Conservation (phyloP, 1,140 invertebrate species). For the Tetramorium simillimum region DNA sequence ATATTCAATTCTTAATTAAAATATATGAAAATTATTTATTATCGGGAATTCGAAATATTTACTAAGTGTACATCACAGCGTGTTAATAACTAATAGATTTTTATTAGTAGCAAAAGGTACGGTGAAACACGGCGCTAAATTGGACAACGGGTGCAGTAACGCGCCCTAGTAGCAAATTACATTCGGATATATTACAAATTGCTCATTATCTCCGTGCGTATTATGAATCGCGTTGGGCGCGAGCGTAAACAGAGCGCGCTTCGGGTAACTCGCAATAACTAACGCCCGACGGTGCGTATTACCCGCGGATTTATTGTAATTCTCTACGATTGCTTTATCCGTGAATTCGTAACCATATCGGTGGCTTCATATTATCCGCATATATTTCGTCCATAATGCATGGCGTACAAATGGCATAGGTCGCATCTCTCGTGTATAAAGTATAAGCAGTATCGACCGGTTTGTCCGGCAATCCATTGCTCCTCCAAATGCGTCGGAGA, state of each 20-base stretch:
- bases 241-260: conserved; percentile 80
- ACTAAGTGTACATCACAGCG: neutral
- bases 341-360: conserved; percentile 76
- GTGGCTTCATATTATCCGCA: conserved; percentile 70
- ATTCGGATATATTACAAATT: conserved; percentile 84
- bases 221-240: conserved; percentile 81
- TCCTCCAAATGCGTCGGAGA: neutral
- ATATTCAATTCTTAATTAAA: conserved; percentile 44
- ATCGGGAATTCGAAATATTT: conserved; percentile 2
- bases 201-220: conserved; percentile 83
- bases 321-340: conserved; percentile 83
- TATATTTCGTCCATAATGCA: conserved; percentile 74
- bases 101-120: conserved; percentile 30
- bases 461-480: neutral
- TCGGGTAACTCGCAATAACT: conserved; percentile 82
- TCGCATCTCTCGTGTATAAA: conserved; percentile 69
- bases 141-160: conserved; percentile 66
- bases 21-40: conserved; percentile 46
- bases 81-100: conserved; percentile 67
- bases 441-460: conserved; percentile 50
- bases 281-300: conserved; percentile 80
- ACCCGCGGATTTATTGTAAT: conserved; percentile 84
- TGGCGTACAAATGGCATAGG: conserved; percentile 68
- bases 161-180: conserved; percentile 74
- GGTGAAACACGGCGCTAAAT: conserved; percentile 64